Conservation (phyloP, 2,888 invertebrate species). For the Alcis repandata region DNA sequence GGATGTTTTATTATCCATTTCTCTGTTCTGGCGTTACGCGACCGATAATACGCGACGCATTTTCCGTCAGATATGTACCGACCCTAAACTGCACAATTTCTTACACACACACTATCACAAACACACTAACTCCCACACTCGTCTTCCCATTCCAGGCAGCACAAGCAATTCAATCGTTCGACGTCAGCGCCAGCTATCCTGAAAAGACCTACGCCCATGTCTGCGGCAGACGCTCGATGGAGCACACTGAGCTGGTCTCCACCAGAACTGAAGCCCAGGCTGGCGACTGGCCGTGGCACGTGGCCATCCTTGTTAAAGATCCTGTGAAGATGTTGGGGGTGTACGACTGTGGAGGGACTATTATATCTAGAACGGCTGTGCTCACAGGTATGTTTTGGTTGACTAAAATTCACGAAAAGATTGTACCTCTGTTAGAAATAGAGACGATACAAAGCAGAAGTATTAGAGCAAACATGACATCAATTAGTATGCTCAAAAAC, state of each 20-base stretch:
- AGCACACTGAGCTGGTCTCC: slow-evolving; percentile 71
- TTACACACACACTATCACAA: too few relatives aligned
- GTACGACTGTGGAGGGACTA: slow-evolving; percentile 77
- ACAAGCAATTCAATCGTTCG: slow-evolving; percentile 60
- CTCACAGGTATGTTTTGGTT: slow-evolving; percentile 65
- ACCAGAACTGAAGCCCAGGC: slow-evolving; percentile 67
- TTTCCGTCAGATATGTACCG: too few relatives aligned
- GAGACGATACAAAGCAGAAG: too few relatives aligned
- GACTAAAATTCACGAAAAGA: too few relatives aligned
- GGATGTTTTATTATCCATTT: too few relatives aligned
- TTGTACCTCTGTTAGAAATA: too few relatives aligned
- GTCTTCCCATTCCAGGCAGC: slow-evolving; percentile 63
- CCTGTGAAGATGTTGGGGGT: slow-evolving; percentile 43
- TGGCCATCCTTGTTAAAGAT: slow-evolving; percentile 66
- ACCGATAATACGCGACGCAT: too few relatives aligned
- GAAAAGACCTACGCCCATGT: slow-evolving; percentile 59
- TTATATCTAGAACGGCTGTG: slow-evolving; percentile 75
- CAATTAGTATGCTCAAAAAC: too few relatives aligned
- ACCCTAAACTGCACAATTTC: too few relatives aligned
- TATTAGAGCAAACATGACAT: too few relatives aligned
- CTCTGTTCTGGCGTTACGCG: too few relatives aligned
- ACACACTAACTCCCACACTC: too few relatives aligned
- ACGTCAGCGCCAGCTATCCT: slow-evolving; percentile 55
- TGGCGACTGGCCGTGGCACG: slow-evolving; percentile 83
- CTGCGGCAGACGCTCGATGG: slow-evolving; percentile 71